Conservation (phyloP, 2,113 vertebrate genomes). For the Theristicus caerulescens region DNA sequence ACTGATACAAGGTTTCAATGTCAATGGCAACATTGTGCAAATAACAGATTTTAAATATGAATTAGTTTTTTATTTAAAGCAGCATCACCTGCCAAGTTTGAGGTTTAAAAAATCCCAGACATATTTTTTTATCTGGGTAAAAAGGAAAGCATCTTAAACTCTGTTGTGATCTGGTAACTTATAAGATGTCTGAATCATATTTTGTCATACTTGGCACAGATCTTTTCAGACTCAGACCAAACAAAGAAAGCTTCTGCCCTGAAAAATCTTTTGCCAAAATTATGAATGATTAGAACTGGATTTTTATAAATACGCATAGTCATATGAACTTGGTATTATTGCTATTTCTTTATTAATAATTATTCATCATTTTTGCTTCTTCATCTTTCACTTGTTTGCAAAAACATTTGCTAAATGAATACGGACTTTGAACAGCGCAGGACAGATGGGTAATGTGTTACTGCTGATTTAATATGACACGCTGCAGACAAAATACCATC, state of each 20-base stretch:
- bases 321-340: background rate
- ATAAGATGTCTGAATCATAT: conserved; percentile 19
- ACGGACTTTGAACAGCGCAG: background rate
- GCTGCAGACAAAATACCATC: conserved; percentile 40
- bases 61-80: background rate
- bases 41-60: background rate
- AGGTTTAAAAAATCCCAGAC: conserved; percentile 7
- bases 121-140: background rate
- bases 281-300: background rate
- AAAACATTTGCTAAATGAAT: background rate
- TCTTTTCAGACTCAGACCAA: conserved; percentile 20
- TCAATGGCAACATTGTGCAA: background rate
- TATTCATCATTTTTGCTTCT: background rate
- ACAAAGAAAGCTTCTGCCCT: conserved; percentile 22
- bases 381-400: background rate
- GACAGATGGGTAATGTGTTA: conserved; percentile 3
- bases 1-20: conserved; percentile 13
- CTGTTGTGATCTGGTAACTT: conserved; percentile 19
- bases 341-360: background rate
- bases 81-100: background rate
- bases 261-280: background rate
- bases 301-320: background rate
- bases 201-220: conserved; percentile 55
- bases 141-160: background rate
- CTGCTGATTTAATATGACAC: conserved; percentile 16